Evolutionary conservation across 2,113 vertebrate species (phyloP), one percentile per base, ranked within the genome.

Genomic region (Typhlomys cinereus): DNA sequence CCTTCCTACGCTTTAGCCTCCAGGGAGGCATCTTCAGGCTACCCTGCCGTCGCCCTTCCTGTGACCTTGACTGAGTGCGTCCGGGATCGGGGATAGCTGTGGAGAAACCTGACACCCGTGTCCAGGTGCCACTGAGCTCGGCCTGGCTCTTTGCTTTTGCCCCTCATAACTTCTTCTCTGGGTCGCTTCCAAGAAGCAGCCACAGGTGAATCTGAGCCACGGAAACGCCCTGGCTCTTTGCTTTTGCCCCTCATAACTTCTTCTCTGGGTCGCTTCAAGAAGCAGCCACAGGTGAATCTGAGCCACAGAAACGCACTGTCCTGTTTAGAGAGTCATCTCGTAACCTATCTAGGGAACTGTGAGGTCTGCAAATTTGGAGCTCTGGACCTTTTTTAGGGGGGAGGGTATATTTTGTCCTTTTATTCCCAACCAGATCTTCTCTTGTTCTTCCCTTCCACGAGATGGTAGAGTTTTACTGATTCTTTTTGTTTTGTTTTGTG

Each of bases 1-100:
- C 81, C 93, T 73, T 84, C n/a, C n/a, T 41, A n/a, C n/a, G n/a
- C 44, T 88, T 64, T 62, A 39, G 88, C 71, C 2, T 74, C 82
- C 89, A 5, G 44, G 20, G 20, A 91, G 69, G 74, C 78, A 21
- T 85, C 54, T 57, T 52, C n/a, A 36, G 36, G 70, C 48, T 95
- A 23, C 13, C 29, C 25, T 23, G 29, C 67, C 59, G n/a, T 69
- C 54, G 85, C 76, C 89, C 48, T 87, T 88, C 52, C 34, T 52
- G 46, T 50, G 46, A 81, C 85, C 90, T 95, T 89, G 92, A 91
- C 82, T 52, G n/a, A n/a, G 50, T 48, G 31, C 6, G 1, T 50
- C 7, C 5, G 80, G 27, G 83, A 57, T 39, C 1, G 31, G 50
- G 76, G 81, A 76, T 87, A 92, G 64, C 64, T 39, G 52, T n/a